These are phyloP conservation scores for Micrastur ruficollis DNA, from an alignment of 2,797 vertebrate genomes.

Conservation along the genomic window DNA sequence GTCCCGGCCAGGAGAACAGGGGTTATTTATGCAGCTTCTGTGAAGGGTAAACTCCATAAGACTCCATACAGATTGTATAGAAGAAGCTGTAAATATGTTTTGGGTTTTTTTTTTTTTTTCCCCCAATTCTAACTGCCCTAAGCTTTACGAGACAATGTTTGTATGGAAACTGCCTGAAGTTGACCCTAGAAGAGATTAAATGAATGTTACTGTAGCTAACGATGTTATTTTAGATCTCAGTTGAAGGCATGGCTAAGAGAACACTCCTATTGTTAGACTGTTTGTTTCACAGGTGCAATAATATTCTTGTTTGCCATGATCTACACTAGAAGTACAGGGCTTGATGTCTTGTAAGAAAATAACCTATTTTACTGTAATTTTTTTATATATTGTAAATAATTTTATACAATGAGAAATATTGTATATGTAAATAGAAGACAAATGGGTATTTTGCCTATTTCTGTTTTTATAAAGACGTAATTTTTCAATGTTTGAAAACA, in stretches of 20 bases:
- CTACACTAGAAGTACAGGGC: conserved; percentile 90
- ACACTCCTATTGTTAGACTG: conserved; percentile 62
- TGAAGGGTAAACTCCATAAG: neutral
- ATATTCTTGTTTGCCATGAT: conserved; percentile 76
- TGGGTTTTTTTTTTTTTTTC: neutral
- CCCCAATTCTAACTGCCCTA: neutral
- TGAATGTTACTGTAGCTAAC: conserved; percentile 35
- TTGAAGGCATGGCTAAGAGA: conserved; percentile 67
- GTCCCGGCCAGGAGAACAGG: neutral
- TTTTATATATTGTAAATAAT: conserved; percentile 82
- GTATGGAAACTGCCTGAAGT: conserved; percentile 74
- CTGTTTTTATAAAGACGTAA: conserved; percentile 62
- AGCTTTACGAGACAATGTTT: conserved; percentile 70
- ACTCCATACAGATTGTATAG: conserved; percentile 48
- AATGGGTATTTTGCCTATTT: conserved; percentile 67
- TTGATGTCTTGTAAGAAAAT: conserved; percentile 88
- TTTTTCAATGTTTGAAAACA: conserved; percentile 57
- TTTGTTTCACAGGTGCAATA: conserved; percentile 80
- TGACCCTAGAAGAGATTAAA: conserved; percentile 63
- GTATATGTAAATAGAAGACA: conserved; percentile 88
- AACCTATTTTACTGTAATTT: conserved; percentile 82
- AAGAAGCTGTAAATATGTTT: conserved; percentile 51
- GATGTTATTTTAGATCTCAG: conserved; percentile 41
- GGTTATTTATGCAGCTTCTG: conserved; percentile 74
- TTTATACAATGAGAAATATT: conserved; percentile 81